Conservation (phyloP, 1,140 invertebrate genomes). For the Drosophila santomea region DNA sequence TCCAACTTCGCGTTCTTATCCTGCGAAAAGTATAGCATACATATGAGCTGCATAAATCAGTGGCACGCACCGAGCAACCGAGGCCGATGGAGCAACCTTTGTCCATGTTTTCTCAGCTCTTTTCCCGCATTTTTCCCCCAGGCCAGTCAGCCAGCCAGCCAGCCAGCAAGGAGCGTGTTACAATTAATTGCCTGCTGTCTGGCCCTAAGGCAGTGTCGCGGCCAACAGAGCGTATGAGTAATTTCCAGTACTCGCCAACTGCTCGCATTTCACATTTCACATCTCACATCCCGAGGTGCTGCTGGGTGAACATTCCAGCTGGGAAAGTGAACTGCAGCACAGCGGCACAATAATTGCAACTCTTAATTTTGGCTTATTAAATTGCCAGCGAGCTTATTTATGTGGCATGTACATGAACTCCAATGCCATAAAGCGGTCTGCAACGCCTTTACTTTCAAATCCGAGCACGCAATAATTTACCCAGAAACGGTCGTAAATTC, state of each 20-base stretch:
- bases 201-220: slow-evolving; percentile 18
- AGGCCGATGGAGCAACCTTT: slow-evolving; percentile 25
- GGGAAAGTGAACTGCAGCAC: slow-evolving; percentile 9
- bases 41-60: slow-evolving; percentile 74
- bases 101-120: slow-evolving; percentile 41
- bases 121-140: slow-evolving; percentile 19
- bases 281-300: slow-evolving; percentile 6
- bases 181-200: slow-evolving; percentile 66
- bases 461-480: slow-evolving; percentile 56
- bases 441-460: slow-evolving; percentile 46
- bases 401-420: slow-evolving; percentile 29
- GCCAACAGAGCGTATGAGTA: slow-evolving; percentile 66
- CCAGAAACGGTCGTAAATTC: slow-evolving; percentile 66
- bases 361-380: slow-evolving; percentile 58
- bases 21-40: slow-evolving; percentile 2
- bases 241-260: slow-evolving; percentile 28
- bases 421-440: slow-evolving; percentile 25
- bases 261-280: slow-evolving; percentile 22
- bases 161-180: slow-evolving; percentile 44
- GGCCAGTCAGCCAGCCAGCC: background rate
- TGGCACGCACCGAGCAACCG: slow-evolving; percentile 48
- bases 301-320: background rate
- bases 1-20: slow-evolving; percentile 6
- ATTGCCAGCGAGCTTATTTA: slow-evolving; percentile 58
- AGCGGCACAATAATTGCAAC: slow-evolving; percentile 32